Evolutionary conservation across 2,888 invertebrate genomes (phyloP).

Genomic region (Drosophila mercatorum): DNA sequence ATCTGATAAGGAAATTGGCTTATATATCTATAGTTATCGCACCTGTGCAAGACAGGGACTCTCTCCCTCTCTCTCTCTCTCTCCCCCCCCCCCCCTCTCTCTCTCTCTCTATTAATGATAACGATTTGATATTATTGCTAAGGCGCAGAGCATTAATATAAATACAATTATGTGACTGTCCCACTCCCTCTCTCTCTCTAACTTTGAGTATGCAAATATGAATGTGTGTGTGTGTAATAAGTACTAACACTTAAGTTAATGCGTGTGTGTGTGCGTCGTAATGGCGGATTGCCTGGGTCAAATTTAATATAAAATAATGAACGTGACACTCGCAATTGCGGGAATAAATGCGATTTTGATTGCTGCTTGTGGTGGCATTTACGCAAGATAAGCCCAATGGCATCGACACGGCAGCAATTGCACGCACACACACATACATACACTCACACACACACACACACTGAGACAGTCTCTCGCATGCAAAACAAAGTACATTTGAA

Average conservation of each 20-base stretch:
- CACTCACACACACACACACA: slow-evolving; percentile 2
- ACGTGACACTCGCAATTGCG: slow-evolving; percentile 48
- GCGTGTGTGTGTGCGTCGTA: neutral
- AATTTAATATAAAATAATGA: slow-evolving; percentile 64
- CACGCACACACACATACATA: slow-evolving; percentile 23
- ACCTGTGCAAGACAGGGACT: neutral
- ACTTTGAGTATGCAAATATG: neutral
- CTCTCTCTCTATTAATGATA: neutral
- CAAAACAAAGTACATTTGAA: slow-evolving; percentile 53
- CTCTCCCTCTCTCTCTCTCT: too few relatives aligned
- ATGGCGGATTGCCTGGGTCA: slow-evolving; percentile 1
- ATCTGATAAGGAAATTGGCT: neutral
- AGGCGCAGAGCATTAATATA: slow-evolving; percentile 22
- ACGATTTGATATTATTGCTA: slow-evolving; percentile 7
- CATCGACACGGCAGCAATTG: slow-evolving; percentile 35
- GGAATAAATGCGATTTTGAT: slow-evolving; percentile 63
- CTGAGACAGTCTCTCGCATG: neutral
- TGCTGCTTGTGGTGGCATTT: slow-evolving; percentile 57
- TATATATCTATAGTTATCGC: neutral
- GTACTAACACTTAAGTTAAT: slow-evolving; percentile 37
- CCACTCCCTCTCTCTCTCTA: neutral
- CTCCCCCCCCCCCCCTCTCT: too few relatives aligned
- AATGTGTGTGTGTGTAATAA: slow-evolving; percentile 11
- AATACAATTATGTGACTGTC: slow-evolving; percentile 2
- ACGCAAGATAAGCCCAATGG: slow-evolving; percentile 53